Conservation (phyloP, 2,113 vertebrate genomes). For the Zonotrichia leucophrys region DNA sequence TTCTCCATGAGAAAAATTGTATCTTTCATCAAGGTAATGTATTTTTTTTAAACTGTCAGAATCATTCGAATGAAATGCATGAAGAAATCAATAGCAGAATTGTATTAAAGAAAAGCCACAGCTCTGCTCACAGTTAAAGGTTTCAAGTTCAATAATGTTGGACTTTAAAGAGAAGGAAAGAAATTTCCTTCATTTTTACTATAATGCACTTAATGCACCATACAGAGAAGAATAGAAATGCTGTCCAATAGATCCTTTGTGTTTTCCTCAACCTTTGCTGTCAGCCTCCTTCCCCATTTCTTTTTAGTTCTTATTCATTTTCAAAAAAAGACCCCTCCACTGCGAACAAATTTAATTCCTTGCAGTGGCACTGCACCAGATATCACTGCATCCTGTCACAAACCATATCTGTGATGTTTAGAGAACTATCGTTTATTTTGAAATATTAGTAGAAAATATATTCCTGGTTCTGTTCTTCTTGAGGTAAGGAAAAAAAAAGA, state of each 20-base stretch:
- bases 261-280: constrained; percentile 42
- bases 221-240: constrained; percentile 24
- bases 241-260: constrained; percentile 36
- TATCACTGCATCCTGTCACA: not conserved
- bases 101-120: constrained; percentile 64
- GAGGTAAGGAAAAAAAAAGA: not conserved
- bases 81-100: constrained; percentile 64
- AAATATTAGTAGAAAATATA: not conserved
- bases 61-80: constrained; percentile 60
- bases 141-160: constrained; percentile 54
- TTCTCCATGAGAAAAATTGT: constrained; percentile 38
- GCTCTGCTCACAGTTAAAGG: constrained; percentile 49
- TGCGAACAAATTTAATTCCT: not conserved
- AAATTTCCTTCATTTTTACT: constrained; percentile 30
- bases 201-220: constrained; percentile 38
- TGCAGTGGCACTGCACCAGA: not conserved
- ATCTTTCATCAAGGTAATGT: constrained; percentile 59
- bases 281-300: constrained; percentile 14
- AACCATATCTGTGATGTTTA: not conserved
- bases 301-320: constrained; percentile 23
- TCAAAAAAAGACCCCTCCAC: not conserved
- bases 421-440: constrained; percentile 5
- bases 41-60: constrained; percentile 59
- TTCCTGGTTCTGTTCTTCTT: not conserved
- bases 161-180: constrained; percentile 48